These are phyloP conservation scores for Lampris incognitus DNA, from an alignment of 2,113 vertebrate species.

Conservation along the genomic window DNA sequence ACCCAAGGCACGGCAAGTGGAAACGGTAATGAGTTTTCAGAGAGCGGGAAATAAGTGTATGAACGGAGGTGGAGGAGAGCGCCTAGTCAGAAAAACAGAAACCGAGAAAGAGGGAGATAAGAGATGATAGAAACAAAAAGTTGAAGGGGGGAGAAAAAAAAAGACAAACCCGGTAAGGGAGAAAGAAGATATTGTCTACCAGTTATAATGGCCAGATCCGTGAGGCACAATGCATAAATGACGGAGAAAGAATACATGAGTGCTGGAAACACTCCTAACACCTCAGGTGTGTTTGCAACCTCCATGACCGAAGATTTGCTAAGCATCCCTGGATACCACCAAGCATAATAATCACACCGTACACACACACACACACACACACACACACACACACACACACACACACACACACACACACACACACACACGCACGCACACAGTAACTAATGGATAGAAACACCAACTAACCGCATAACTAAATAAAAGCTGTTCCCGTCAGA, in stretches of 20 bases:
- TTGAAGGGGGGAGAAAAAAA: background rate
- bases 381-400: too few relatives aligned
- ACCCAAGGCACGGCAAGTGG: background rate
- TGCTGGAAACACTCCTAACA: background rate
- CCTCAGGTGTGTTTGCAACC: slow-evolving; percentile 1
- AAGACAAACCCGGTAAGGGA: background rate
- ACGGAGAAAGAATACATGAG: background rate
- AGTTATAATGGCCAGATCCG: background rate
- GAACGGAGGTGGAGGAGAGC: background rate
- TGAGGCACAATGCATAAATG: background rate
- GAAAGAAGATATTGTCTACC: background rate
- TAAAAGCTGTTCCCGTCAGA: background rate
- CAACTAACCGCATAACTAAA: background rate
- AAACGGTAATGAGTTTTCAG: background rate
- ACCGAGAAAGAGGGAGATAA: background rate
- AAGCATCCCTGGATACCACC: background rate
- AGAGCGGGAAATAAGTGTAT: background rate
- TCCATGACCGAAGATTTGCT: background rate
- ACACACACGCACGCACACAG: background rate
- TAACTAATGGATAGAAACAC: background rate
- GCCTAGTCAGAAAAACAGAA: background rate
- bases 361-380: background rate
- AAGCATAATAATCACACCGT: background rate
- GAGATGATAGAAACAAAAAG: background rate
- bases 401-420: background rate